Base-by-base conservation (phyloP, 2,797 vertebrate species). In the Lerista edwardsae region DNA sequence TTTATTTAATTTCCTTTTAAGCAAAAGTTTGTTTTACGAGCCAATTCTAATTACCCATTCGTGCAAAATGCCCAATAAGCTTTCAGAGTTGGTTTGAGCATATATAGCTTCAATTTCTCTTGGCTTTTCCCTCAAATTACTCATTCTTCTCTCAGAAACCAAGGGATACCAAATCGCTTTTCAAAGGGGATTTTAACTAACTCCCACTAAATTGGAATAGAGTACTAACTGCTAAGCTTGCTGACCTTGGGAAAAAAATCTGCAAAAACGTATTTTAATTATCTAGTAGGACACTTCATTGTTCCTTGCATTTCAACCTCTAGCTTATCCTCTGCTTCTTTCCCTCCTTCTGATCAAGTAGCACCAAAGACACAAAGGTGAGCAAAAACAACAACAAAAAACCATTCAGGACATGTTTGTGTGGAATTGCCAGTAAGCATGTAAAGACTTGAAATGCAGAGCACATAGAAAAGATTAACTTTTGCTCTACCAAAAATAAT, bases 131-230 rank as follows among this genome's bases (percentile, higher is more conserved):
- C 62, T 41, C 61, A 90, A 86, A 90, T 84, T 71, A 29, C 31
- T 83, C 25, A 62, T 76, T 69, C 73, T 69, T 86, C 84, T 80
- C 25, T 62, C 25, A 51, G 55, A 76, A 76, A 71, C 73, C 65
- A 71, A 76, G 25, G 55, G 64, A 65, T 78, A 82, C 19, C 41
- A 82, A 64, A 86, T 65, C 65, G 78, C 73, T 72, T 82, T 77
- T 71, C 65, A 78, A 82, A 86, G 69, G 57, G 71, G 57, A 82
- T 86, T 55, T 77, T 72, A 82, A 34, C 34, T 82, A 86, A 77
- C 79, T 65, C 41, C 55, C 64, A 39, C 31, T 65, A 86, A 82
- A 77, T 65, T 72, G 55, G 31, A 82, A 55, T 21, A 31, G 57
- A 51, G 31, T 77, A 23, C 65, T 64, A 69, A 76, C 23, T 6